Conservation (phyloP, 1,140 invertebrate genomes). For the Drosophila ercepeae region DNA sequence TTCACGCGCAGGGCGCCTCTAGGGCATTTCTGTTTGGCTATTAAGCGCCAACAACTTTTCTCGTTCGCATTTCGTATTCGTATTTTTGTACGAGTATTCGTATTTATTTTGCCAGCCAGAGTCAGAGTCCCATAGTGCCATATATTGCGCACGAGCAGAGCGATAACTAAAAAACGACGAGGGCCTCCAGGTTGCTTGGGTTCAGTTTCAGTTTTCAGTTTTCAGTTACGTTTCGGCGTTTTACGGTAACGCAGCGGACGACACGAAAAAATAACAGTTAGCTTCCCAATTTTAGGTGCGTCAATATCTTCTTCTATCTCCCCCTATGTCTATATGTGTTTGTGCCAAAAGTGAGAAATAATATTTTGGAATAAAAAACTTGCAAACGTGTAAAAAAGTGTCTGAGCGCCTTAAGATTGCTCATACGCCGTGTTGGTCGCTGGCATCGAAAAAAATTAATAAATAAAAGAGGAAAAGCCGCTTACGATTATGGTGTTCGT, state of each 20-base stretch:
- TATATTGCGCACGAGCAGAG: constrained; percentile 74
- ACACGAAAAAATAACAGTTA: constrained; percentile 45
- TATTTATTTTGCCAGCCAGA: constrained; percentile 54
- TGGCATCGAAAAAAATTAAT: neutral
- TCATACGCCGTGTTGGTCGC: constrained; percentile 61
- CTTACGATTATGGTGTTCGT: constrained; percentile 60
- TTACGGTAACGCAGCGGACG: constrained; percentile 77
- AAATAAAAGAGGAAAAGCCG: constrained; percentile 32
- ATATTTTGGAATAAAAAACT: constrained; percentile 20
- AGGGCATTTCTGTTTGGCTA: constrained; percentile 68
- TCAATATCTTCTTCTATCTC: constrained; percentile 5
- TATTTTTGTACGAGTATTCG: constrained; percentile 32
- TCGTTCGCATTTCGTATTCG: constrained; percentile 20
- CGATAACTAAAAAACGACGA: constrained; percentile 57
- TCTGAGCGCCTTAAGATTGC: constrained; percentile 59
- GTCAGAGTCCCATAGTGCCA: neutral
- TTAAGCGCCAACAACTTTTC: constrained; percentile 65
- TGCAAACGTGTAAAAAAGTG: constrained; percentile 73
- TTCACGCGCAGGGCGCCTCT: constrained; percentile 59
- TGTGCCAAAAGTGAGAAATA: constrained; percentile 27
- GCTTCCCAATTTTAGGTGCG: constrained; percentile 38
- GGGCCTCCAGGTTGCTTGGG: constrained; percentile 60
- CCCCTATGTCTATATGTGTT: too few species aligned
- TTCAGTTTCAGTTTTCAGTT: constrained; percentile 59
- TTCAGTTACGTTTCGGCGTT: constrained; percentile 82